Percentiles rank a stretch among this genome's conserved stretches.
phyloP scores from a whole-genome alignment of 2,888 invertebrate genomes.

The Lasioglossum zephyrum region DNA sequence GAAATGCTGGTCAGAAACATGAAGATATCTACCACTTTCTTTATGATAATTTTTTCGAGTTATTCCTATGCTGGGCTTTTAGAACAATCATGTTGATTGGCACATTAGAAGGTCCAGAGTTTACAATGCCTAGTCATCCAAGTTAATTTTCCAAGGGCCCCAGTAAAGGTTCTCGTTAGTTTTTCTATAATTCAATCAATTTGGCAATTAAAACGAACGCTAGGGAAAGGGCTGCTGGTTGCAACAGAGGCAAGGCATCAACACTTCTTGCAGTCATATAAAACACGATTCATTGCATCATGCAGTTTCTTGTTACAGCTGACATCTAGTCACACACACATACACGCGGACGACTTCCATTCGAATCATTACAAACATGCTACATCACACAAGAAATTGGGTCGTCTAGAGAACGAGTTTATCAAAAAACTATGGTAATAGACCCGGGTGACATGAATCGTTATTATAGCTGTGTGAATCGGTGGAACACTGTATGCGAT shows the following conservation, averaged over 20 bases:
- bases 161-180: background rate
- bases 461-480: background rate
- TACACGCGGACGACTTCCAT: background rate
- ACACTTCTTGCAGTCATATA: background rate
- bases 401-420: background rate
- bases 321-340: background rate
- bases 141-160: background rate
- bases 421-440: slow-evolving; percentile 5
- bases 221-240: background rate
- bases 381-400: slow-evolving; percentile 14
- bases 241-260: background rate
- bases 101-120: background rate
- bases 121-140: background rate
- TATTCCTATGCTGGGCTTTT: too few species aligned
- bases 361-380: background rate
- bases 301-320: slow-evolving; percentile 8
- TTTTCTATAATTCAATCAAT: background rate
- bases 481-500: background rate
- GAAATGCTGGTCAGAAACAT: too few species aligned
- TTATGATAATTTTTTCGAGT: too few species aligned
- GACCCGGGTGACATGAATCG: background rate
- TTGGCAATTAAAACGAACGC: background rate
- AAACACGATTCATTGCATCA: slow-evolving; percentile 24
- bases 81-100: background rate
- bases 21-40: too few species aligned